These are phyloP conservation scores for Campylomormyrus numenius DNA, from an alignment of 2,113 vertebrate species.

Conservation along the genomic window DNA sequence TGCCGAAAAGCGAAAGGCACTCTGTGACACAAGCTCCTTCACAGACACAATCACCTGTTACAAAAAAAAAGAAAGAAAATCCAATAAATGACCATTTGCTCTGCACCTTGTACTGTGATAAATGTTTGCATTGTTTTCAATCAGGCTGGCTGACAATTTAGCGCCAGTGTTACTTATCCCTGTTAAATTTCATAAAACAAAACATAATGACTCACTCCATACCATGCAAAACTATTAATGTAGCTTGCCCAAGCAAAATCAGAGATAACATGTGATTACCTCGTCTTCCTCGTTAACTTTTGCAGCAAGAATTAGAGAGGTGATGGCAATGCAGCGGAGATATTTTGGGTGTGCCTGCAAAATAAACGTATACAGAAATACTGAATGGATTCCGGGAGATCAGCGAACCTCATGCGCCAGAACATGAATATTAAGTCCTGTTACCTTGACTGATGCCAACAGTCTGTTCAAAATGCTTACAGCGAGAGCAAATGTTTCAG, in stretches of 20 bases:
- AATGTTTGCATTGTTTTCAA: background rate
- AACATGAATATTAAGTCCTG: background rate
- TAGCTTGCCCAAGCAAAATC: background rate
- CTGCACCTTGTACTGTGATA: constrained; percentile 4
- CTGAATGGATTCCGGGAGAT: background rate
- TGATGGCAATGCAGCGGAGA: constrained; percentile 60
- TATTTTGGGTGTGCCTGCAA: constrained; percentile 65
- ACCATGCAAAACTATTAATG: background rate
- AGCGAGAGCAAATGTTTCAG: constrained; percentile 58
- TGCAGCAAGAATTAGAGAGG: constrained; percentile 69
- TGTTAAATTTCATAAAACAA: background rate
- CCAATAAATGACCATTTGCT: constrained; percentile 57
- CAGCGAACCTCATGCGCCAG: background rate
- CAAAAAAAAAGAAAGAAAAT: constrained; percentile 41
- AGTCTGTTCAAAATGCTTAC: constrained; percentile 58
- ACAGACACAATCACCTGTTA: constrained; percentile 73
- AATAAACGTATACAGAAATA: background rate
- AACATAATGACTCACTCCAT: background rate
- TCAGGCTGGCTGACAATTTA: background rate
- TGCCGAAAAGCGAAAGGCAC: constrained; percentile 67
- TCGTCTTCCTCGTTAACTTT: constrained; percentile 74
- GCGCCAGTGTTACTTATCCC: background rate
- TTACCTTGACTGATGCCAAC: constrained; percentile 60
- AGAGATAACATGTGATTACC: constrained; percentile 37
- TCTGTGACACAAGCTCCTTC: constrained; percentile 65